Conservation (phyloP, 2,888 invertebrate species). For the Philonicus albiceps region DNA sequence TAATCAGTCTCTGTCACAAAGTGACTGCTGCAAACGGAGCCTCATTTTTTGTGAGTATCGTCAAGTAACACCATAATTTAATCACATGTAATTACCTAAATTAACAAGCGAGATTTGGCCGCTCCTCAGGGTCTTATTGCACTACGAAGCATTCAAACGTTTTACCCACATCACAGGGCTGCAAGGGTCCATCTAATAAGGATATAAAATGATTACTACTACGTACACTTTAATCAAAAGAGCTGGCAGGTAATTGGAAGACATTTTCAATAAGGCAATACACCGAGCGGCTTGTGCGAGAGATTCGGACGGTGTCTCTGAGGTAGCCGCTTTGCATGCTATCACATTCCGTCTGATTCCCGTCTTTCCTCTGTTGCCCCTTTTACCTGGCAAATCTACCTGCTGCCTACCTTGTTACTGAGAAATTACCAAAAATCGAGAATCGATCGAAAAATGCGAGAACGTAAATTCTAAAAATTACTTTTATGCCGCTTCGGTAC, state of each 20-base stretch:
- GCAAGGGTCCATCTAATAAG: not conserved
- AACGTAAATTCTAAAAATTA: conserved; percentile 29
- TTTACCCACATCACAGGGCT: not conserved
- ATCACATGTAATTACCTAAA: conserved; percentile 5
- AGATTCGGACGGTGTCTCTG: not conserved
- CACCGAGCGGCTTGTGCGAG: not conserved
- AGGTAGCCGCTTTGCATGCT: conserved; percentile 3
- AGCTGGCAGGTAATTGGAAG: conserved; percentile 36
- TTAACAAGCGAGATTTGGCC: conserved; percentile 16
- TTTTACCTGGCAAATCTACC: not conserved
- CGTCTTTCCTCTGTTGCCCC: not conserved
- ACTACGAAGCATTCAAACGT: conserved; percentile 14
- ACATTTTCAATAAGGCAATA: conserved; percentile 21
- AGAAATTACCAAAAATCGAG: conserved; percentile 23
- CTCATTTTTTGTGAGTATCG: not conserved
- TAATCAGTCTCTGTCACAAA: conserved; percentile 38
- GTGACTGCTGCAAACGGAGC: not conserved
- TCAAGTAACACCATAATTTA: conserved; percentile 36
- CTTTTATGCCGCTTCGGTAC: not conserved
- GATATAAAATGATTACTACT: conserved; percentile 33
- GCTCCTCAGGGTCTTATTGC: not conserved
- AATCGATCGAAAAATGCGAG: conserved; percentile 23
- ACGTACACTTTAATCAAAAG: conserved; percentile 16
- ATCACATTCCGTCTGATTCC: not conserved
- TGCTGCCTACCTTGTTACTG: not conserved